Conservation (phyloP, 2,113 vertebrate species). For the Cephalopterus ornatus region DNA sequence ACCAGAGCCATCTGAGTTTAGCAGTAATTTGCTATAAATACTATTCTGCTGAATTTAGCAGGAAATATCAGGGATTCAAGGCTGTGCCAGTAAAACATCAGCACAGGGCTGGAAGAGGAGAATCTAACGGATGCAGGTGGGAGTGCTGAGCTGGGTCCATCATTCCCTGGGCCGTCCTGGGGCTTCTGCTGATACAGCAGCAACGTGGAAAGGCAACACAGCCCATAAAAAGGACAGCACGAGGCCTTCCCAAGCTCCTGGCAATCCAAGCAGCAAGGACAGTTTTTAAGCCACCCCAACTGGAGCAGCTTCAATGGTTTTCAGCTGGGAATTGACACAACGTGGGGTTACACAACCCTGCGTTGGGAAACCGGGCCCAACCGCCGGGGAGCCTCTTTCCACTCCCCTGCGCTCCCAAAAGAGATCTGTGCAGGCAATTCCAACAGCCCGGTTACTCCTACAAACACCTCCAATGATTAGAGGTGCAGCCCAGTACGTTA, state of each 20-base stretch:
- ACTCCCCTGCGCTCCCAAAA: neutral
- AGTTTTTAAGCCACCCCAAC: neutral
- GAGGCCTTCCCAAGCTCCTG: neutral
- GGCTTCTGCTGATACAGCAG: neutral
- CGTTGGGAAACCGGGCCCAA: rapidly evolving
- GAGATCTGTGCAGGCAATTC: rapidly evolving
- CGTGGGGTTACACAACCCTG: neutral
- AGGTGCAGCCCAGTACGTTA: neutral
- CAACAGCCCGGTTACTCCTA: neutral
- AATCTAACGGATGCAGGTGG: neutral
- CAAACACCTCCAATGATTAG: neutral
- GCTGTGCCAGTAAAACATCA: neutral
- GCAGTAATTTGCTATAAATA: neutral
- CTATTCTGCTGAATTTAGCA: neutral
- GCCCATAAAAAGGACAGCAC: neutral
- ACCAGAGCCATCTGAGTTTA: neutral
- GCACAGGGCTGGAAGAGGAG: neutral
- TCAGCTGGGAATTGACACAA: neutral
- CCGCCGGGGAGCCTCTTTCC: neutral
- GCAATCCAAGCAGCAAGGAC: neutral
- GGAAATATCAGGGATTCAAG: neutral
- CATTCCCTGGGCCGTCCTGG: rapidly evolving
- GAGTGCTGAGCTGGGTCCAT: neutral
- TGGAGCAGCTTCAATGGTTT: neutral
- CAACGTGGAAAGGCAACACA: neutral